A percentile compares a stretch with the other conserved stretches of the same genome.
These are phyloP conservation scores for Anas acuta DNA, from an alignment of 2,797 vertebrate genomes.

Conservation along the genomic window DNA sequence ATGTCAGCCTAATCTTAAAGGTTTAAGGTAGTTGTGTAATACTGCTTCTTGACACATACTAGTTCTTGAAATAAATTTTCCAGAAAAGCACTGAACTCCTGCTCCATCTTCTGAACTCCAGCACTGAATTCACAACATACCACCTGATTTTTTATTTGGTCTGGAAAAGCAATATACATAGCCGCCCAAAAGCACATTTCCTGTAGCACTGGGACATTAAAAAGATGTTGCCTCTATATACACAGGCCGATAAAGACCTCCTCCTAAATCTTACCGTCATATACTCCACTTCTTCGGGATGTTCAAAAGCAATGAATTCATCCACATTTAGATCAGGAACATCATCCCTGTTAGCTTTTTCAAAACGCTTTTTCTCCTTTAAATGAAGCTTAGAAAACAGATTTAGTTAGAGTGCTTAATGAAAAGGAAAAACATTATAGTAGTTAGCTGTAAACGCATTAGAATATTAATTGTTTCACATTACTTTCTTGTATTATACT, in stretches of 20 bases:
- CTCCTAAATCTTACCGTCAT: constrained; percentile 87
- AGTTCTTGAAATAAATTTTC: neutral
- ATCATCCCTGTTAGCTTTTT: constrained; percentile 87
- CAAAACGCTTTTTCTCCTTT: constrained; percentile 93
- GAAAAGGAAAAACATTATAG: constrained; percentile 1
- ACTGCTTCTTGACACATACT: neutral
- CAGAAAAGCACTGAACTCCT: neutral
- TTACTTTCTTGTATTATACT: neutral
- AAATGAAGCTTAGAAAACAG: constrained; percentile 85
- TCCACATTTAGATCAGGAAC: constrained; percentile 83
- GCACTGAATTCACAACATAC: neutral
- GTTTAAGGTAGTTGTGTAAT: neutral
- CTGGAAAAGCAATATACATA: neutral
- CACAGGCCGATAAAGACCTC: neutral
- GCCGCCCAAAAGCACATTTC: neutral
- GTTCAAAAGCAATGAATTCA: constrained; percentile 95
- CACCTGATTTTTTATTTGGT: neutral
- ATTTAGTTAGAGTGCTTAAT: constrained; percentile 67
- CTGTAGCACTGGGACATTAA: neutral
- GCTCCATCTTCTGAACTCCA: neutral
- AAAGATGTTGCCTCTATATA: neutral
- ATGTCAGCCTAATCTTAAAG: neutral
- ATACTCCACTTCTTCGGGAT: constrained; percentile 93
- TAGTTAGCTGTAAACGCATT: neutral
- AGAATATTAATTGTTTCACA: neutral